A percentile compares a stretch with the other conserved stretches of the same genome.
These are phyloP conservation scores for Calypte anna DNA, from an alignment of 2,113 vertebrate genomes.

Conservation along the genomic window DNA sequence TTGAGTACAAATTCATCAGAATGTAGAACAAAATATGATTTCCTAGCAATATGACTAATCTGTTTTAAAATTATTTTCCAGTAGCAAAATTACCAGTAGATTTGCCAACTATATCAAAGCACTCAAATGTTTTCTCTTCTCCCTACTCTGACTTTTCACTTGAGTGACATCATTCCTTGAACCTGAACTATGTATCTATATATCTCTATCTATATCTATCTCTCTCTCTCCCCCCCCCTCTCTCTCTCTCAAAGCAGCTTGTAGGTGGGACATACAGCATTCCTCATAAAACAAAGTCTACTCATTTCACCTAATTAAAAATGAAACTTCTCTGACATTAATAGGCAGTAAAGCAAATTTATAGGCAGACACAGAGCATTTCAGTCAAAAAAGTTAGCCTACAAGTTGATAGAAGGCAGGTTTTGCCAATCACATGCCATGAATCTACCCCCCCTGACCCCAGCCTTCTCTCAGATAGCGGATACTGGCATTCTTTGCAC, in stretches of 20 bases:
- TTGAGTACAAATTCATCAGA: not conserved
- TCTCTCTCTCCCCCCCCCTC: not conserved
- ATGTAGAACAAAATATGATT: constrained; percentile 27
- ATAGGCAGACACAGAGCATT: constrained; percentile 79
- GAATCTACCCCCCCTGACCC: constrained; percentile 83
- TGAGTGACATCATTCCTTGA: constrained; percentile 70
- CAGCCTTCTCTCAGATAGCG: constrained; percentile 79
- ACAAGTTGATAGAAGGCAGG: constrained; percentile 83
- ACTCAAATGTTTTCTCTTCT: constrained; percentile 39
- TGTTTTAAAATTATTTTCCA: constrained; percentile 53
- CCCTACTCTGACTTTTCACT: constrained; percentile 58
- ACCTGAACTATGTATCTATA: constrained; percentile 56
- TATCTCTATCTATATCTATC: constrained; percentile 5
- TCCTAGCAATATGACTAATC: constrained; percentile 23
- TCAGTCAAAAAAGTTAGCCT: constrained; percentile 85
- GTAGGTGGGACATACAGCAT: constrained; percentile 64
- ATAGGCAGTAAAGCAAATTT: constrained; percentile 83
- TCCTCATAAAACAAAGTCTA: constrained; percentile 78
- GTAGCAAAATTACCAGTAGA: constrained; percentile 35
- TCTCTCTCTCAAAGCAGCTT: constrained; percentile 48
- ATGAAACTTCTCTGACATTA: constrained; percentile 82
- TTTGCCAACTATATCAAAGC: constrained; percentile 52
- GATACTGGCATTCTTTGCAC: constrained; percentile 84
- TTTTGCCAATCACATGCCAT: constrained; percentile 87
- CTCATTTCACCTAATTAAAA: constrained; percentile 81